Conservation (phyloP, 2,797 vertebrate species). For the Acanthis flammea region DNA sequence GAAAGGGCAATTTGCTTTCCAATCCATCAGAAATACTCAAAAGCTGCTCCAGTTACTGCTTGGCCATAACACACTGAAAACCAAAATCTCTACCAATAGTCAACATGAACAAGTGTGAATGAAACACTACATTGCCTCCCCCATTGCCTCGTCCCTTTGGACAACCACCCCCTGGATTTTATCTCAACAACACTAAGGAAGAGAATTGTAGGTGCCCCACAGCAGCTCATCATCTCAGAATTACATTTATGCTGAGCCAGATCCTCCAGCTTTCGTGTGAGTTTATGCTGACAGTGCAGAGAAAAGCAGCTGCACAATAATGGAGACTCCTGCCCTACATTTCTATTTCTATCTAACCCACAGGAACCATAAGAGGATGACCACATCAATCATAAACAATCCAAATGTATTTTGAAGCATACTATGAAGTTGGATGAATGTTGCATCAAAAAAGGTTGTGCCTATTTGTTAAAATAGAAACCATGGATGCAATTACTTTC, state of each 20-base stretch:
- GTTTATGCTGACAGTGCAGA: constrained; percentile 52
- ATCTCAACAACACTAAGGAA: neutral
- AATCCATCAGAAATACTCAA: neutral
- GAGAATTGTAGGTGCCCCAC: constrained; percentile 1
- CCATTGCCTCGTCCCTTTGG: neutral
- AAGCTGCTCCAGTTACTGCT: neutral
- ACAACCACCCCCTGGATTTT: neutral
- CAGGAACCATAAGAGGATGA: constrained; percentile 37
- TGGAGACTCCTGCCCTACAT: constrained; percentile 55
- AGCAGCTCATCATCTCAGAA: constrained; percentile 13
- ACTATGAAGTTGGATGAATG: neutral
- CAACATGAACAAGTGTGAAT: accelerated
- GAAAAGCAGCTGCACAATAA: constrained; percentile 53
- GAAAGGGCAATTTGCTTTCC: neutral
- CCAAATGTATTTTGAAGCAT: constrained; percentile 27
- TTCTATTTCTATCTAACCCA: constrained; percentile 52
- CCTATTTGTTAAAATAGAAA: constrained; percentile 5
- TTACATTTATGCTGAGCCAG: constrained; percentile 48
- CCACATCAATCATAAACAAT: constrained; percentile 55
- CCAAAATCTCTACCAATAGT: neutral
- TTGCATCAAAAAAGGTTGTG: neutral
- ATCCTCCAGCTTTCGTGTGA: neutral
- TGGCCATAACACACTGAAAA: neutral
- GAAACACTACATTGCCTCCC: neutral
- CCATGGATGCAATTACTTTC: neutral